These are phyloP conservation scores for Ptychoptera contaminata DNA, from an alignment of 2,888 invertebrate species.

Conservation along the genomic window DNA sequence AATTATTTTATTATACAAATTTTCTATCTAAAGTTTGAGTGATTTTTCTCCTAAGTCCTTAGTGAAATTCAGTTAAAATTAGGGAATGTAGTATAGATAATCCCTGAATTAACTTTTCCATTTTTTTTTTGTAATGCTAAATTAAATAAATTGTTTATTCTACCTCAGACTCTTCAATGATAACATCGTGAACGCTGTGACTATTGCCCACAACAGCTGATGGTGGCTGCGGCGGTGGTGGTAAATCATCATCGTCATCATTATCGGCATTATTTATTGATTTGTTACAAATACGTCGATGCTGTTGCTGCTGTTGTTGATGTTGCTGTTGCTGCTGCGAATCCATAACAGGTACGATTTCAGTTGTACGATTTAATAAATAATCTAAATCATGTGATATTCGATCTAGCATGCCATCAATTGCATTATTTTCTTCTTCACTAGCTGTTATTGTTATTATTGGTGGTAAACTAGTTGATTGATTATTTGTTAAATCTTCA, in stretches of 20 bases:
- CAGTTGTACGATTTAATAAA: conserved; percentile 50
- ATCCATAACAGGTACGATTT: conserved; percentile 11
- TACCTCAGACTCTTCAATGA: conserved; percentile 18
- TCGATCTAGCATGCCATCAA: conserved; percentile 56
- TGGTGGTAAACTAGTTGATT: conserved; percentile 10
- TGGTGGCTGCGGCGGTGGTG: conserved; percentile 11
- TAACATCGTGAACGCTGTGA: conserved; percentile 16
- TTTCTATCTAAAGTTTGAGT: too few species aligned
- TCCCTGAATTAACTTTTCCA: too few species aligned
- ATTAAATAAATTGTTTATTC: conserved; percentile 9
- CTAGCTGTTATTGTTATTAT: conserved; percentile 16
- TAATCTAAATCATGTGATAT: conserved; percentile 73
- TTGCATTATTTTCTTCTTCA: conserved; percentile 17
- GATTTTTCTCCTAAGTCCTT: too few species aligned
- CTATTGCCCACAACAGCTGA: conserved; percentile 7
- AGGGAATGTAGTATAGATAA: too few species aligned
- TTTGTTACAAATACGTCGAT: not conserved
- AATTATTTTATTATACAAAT: too few species aligned
- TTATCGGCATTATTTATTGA: conserved; percentile 6
- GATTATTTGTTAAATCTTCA: too few species aligned
- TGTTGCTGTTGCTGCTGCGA: conserved; percentile 5
- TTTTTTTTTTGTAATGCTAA: too few species aligned
- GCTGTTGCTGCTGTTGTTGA: not conserved
- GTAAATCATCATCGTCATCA: conserved; percentile 3
- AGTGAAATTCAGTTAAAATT: too few species aligned